Evolutionary conservation across 1,140 invertebrate species (phyloP).

Genomic region (Caenorhabditis latens): DNA sequence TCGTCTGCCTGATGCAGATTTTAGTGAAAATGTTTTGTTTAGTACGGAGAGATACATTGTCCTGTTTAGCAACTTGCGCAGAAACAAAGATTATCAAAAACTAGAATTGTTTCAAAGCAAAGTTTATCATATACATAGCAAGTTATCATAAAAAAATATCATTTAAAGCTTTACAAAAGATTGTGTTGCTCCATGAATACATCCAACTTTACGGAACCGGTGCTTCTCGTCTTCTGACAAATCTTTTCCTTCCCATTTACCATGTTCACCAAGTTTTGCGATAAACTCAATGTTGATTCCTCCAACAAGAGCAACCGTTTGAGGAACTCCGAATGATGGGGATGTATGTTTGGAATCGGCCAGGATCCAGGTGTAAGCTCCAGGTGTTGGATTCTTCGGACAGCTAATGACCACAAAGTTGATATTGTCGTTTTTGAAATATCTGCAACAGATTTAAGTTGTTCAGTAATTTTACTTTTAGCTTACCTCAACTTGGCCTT

Average conservation of each 20-base stretch:
- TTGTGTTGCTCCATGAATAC: not conserved
- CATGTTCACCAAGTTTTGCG: not conserved
- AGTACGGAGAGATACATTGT: no score
- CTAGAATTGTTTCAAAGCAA: no score
- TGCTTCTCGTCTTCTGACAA: not conserved
- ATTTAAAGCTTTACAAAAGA: no score
- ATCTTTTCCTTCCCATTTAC: slow-evolving; percentile 1
- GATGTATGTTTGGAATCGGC: not conserved
- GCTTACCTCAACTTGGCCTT: not conserved
- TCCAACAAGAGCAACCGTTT: not conserved
- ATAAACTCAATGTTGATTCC: slow-evolving; percentile 5
- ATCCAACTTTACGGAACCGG: slow-evolving; percentile 17
- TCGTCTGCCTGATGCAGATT: no score
- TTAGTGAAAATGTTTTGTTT: no score
- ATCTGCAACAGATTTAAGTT: not conserved
- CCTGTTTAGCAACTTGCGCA: no score
- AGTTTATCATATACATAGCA: no score
- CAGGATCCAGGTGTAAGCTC: slow-evolving; percentile 8
- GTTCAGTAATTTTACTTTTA: no score
- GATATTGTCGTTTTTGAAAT: not conserved
- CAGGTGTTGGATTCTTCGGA: not conserved
- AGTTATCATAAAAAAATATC: no score
- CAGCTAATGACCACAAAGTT: not conserved
- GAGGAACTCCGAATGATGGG: not conserved
- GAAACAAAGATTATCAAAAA: no score